Conservation (phyloP, 1,140 invertebrate species). For the Eupristina koningsbergeri region DNA sequence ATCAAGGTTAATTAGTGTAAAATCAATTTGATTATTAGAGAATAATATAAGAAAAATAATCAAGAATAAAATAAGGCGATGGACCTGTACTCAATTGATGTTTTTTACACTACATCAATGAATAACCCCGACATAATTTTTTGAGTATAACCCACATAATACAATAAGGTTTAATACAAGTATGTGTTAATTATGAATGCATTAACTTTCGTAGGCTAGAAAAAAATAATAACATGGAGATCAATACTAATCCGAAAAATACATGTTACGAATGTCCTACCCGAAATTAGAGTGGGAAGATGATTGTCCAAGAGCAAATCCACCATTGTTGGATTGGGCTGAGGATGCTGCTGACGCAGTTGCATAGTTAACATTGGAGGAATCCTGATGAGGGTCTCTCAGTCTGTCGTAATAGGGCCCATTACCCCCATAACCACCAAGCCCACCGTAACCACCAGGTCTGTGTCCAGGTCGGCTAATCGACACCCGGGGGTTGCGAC, state of each 20-base stretch:
- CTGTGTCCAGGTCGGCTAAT: conserved; percentile 27
- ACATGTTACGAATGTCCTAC: conserved; percentile 1
- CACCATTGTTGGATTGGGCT: conserved; percentile 54
- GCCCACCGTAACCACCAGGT: background rate
- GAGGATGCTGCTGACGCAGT: conserved; percentile 55
- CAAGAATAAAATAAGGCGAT: too few relatives aligned
- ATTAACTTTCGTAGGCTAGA: too few relatives aligned
- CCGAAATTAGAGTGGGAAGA: conserved; percentile 55
- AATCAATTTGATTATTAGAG: background rate
- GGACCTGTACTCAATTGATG: too few relatives aligned
- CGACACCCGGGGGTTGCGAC: conserved; percentile 28
- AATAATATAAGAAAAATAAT: background rate
- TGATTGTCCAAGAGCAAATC: conserved; percentile 58
- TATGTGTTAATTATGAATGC: too few relatives aligned
- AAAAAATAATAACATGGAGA: too few relatives aligned
- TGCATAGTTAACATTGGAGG: conserved; percentile 1
- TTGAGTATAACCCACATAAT: too few relatives aligned
- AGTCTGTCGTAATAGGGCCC: conserved; percentile 26
- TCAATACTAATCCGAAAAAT: too few relatives aligned
- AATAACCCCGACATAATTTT: too few relatives aligned
- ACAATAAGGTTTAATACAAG: too few relatives aligned
- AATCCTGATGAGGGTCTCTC: background rate
- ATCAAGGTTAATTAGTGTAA: background rate
- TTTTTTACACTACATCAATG: too few relatives aligned
- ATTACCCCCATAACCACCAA: too few relatives aligned